Base-by-base conservation (phyloP, 2,113 vertebrate genomes). In the Oreotragus oreotragus region DNA sequence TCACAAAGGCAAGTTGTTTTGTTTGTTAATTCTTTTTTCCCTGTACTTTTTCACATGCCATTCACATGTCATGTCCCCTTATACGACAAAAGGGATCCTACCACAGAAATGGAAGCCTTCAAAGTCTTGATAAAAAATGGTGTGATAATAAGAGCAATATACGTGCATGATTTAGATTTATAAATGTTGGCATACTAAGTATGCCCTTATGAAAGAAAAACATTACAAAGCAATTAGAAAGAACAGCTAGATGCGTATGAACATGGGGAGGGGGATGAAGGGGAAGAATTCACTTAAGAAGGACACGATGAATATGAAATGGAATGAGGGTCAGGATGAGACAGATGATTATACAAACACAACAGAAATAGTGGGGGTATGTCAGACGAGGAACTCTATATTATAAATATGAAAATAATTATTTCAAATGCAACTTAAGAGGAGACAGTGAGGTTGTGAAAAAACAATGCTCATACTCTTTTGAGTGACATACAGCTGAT, bases 401-500 rank as follows among this genome's bases (percentile, higher is more conserved):
- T 33, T 66, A 85, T 85, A 80, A 94, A 47, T n/a, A 14, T 66
- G 45, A 62, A 88, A 60, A 95, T 51, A 96, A n/a, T 93, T 80
- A n/a, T 70, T 93, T 58, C 36, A 39, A 98, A 70, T 57, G 80
- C 57, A 73, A 96, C 90, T 36, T 79, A 92, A n/a, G n/a, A n/a
- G 57, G 97, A 96, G 36, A 94, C 94, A 47, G 73, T 86, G 33
- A 97, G 87, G 96, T 95, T 15, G 33, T 83, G 3, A 83, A 96
- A 97, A 96, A 97, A 97, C 64, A 90, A 91, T 88, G 87, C 23
- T 73, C 95, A 95, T 84, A 90, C 93, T 60, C 91, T 96, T 98
- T 98, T 60, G 90, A 98, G 23, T 99, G 98, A 60, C 60, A 98
- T 96, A 98, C 97, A 96, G 88, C 77, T 98, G 98, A 90, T 25